Base-by-base conservation (phyloP, 1,140 invertebrate genomes). In the Pogonognathellus flavescens region DNA sequence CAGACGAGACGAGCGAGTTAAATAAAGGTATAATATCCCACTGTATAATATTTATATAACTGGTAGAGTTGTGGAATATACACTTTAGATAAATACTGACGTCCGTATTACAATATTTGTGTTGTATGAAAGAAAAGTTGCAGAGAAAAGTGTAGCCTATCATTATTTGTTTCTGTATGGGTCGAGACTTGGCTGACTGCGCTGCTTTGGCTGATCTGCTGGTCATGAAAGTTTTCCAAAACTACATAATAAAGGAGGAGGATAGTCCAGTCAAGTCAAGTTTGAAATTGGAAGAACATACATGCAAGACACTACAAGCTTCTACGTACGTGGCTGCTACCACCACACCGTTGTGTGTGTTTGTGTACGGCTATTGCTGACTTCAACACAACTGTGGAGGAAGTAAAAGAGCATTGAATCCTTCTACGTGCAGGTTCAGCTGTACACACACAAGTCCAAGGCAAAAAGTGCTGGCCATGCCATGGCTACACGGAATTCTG, bases 261-360 rank as follows among this genome's bases (percentile, higher is more conserved):
- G 62, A 66, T 25, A 66, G 62, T 66, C 60, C 60, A 31, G 60
- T 66, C 22, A 13, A 20, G 62, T 66, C 14, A 13, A 66, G 62
- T 25, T 10, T 9, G 62, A 66, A 66, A 66, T 66, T 66, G 62
- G 62, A 66, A 25, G 25, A 66, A 66, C 62, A 66, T 66, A 66
- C 62, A 66, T 66, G 62, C 62, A 25, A 66, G 62, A 66, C 62
- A 66, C 9, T 66, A 10, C 18, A 41, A 25, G 18, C 25, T 20
- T 62, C 5, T 13, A 25, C 62, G 62, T 66, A 25, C 25, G 62
- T 31, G 25, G 31, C 31, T n/a, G n/a, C n/a, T n/a, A 41, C 31
- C 31, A 41, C 31, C 31, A 41, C 31, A 41, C 31, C 31, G 6
- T 41, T 41, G 13, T 31, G n/a, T 22, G 59, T 11, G 13, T 66